A percentile compares a stretch with the other conserved stretches of the same genome.
phyloP scores from a whole-genome alignment of 2,888 invertebrate genomes.

The Neoaliturus tenellus region DNA sequence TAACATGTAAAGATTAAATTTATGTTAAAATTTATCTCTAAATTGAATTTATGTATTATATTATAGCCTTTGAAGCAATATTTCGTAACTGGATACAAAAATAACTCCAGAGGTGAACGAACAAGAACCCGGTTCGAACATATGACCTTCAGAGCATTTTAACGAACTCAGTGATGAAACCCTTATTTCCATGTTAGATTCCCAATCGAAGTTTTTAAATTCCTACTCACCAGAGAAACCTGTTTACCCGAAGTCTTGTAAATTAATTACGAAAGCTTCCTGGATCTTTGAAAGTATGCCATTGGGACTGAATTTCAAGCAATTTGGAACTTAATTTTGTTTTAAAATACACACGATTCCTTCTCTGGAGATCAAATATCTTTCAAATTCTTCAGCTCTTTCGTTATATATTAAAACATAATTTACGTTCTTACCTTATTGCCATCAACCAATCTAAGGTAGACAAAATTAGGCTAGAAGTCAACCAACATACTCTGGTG shows the following conservation, averaged over 20 bases:
- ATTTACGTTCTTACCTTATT: neutral
- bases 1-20: no score
- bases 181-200: neutral
- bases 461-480: neutral
- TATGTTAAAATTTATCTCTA: no score
- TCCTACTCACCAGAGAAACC: neutral
- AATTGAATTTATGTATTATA: no score
- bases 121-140: neutral
- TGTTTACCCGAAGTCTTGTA: neutral
- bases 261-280: neutral
- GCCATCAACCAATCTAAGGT: neutral
- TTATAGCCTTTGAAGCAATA: no score
- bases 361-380: neutral
- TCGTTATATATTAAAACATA: no score
- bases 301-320: neutral
- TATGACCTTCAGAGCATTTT: neutral
- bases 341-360: neutral
- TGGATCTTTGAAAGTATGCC: neutral
- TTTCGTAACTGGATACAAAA: no score
- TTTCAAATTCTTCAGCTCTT: neutral
- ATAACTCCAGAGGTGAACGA: neutral
- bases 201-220: neutral
- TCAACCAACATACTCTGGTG: neutral
- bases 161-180: neutral
- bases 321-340: neutral